Evolutionary conservation across 1,140 invertebrate species (phyloP), one percentile per base, ranked within the genome.

Genomic region (Hyles vespertilio): DNA sequence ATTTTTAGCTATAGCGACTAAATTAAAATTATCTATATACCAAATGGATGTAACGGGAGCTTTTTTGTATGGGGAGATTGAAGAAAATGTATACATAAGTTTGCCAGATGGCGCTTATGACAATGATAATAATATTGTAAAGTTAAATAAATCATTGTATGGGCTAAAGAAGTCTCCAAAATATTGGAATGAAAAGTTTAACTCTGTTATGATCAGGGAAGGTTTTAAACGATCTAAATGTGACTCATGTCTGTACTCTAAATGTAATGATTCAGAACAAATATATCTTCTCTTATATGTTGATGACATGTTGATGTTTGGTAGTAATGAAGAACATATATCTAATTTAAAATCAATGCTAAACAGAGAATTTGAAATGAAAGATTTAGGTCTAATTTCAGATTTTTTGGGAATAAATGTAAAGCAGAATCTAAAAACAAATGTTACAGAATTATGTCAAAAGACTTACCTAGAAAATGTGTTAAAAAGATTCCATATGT

Each of bases 281-380:
- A 65, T 59, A 1, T 72, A 64, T 77, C n/a, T 84, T 46, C 57
- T 77, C 47, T 32, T 79, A 6, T 84, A 82, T 77, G 82, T 85
- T 6, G 81, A 87, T 64, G 80, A 87, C 74, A 32, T 82, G 6
- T 62, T 84, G 12, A 60, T 83, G 43, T 60, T 67, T 65, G 60
- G 70, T 10, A 59, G 48, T 48, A 65, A 69, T 70, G 46, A 71
- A 54, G 56, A 52, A 46, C 5, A 68, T 33, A 51, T 81, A 32
- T 32, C 10, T 56, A 11, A 74, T 0, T 49, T 84, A 36, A 81
- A 81, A 61, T 8, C 6, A 22, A 10, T 70, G 45, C 69, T 87
- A 62, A 69, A 67, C 47, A 69, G 61, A 32, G 68, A 80, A 71
- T 87, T 85, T 74, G 73, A 81, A 61, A 77, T 86, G 68, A 83